phyloP scores from a whole-genome alignment of 1,140 invertebrate species.

The Sinella curviseta region DNA sequence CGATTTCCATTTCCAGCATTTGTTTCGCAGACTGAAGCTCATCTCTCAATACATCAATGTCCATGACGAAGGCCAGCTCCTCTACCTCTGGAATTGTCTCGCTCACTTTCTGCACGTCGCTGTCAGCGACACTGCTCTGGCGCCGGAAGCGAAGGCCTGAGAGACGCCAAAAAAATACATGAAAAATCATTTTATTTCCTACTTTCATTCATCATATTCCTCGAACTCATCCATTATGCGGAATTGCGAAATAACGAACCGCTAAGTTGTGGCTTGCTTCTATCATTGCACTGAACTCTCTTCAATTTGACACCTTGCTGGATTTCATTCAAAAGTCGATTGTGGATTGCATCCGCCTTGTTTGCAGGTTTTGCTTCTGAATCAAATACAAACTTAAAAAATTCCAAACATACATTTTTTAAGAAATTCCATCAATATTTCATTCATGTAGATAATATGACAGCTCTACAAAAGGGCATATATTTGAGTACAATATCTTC shows the following conservation, averaged over 20 bases:
- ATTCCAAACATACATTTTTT: too few relatives aligned
- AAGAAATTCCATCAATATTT: conserved; percentile 18
- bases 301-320: conserved; percentile 75
- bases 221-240: background rate
- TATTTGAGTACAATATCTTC: too few relatives aligned
- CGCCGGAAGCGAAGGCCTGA: conserved; percentile 75
- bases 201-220: background rate
- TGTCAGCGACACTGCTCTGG: conserved; percentile 79
- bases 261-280: conserved; percentile 77
- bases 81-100: conserved; percentile 51
- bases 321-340: conserved; percentile 79
- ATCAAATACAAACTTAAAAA: conserved; percentile 83
- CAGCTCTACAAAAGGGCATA: too few relatives aligned
- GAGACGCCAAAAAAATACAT: conserved; percentile 17
- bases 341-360: conserved; percentile 67
- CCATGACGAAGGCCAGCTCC: conserved; percentile 59
- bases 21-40: conserved; percentile 88
- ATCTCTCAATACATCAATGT: conserved; percentile 67
- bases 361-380: conserved; percentile 68
- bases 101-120: conserved; percentile 60
- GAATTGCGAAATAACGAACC: conserved; percentile 48
- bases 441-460: too few relatives aligned
- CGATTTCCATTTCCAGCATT: conserved; percentile 79
- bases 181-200: background rate
- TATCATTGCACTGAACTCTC: conserved; percentile 76